These are phyloP conservation scores for Caradrina clavipalpis DNA, from an alignment of 2,888 invertebrate genomes.

Conservation along the genomic window DNA sequence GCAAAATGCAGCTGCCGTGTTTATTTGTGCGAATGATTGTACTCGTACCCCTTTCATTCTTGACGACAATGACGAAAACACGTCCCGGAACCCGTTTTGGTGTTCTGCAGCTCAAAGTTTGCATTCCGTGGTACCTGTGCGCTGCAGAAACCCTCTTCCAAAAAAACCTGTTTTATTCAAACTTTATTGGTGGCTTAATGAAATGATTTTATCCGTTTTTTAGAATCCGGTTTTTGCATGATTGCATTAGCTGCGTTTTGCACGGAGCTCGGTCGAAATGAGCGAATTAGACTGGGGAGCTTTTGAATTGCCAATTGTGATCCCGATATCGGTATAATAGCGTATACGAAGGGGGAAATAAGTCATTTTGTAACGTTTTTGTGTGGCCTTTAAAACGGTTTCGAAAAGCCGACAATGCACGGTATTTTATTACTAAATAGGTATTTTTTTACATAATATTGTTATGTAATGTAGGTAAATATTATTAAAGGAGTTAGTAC, in stretches of 20 bases:
- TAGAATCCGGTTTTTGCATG: constrained; percentile 63
- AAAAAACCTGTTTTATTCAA: constrained; percentile 70
- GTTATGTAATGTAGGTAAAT: no score
- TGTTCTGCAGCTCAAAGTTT: constrained; percentile 80
- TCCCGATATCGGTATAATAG: constrained; percentile 57
- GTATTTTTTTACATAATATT: no score
- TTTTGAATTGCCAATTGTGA: constrained; percentile 67
- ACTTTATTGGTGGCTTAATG: constrained; percentile 53
- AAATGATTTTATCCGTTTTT: constrained; percentile 60
- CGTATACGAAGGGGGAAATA: constrained; percentile 43
- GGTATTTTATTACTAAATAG: no score
- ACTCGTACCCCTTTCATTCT: constrained; percentile 59
- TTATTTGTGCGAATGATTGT: constrained; percentile 67
- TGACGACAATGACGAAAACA: constrained; percentile 64
- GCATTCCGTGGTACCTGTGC: constrained; percentile 84
- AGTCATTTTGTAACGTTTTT: constrained; percentile 51
- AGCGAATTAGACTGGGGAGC: constrained; percentile 64
- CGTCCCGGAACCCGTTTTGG: constrained; percentile 76
- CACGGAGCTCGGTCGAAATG: constrained; percentile 70
- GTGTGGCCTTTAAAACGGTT: constrained; percentile 44
- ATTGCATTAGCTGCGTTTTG: constrained; percentile 67
- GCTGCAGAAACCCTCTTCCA: constrained; percentile 76
- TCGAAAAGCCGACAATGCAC: no score
- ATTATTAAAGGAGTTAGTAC: no score
- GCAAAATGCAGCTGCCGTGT: constrained; percentile 69